Conservation (phyloP, 2,888 invertebrate genomes). For the Mimachlamys varia region DNA sequence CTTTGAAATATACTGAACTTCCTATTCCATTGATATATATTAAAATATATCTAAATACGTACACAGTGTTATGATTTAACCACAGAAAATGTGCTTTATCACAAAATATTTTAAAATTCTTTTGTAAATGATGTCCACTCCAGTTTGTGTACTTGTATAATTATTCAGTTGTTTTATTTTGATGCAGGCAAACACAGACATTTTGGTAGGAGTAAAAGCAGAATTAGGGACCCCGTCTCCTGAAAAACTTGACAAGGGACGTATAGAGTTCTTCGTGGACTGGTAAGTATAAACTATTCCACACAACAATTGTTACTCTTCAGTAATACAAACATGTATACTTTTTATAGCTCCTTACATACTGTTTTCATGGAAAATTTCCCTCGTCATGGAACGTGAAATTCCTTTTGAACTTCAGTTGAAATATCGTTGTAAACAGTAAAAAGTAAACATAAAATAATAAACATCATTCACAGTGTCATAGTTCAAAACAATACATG, state of each 20-base stretch:
- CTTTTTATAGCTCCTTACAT: too few species aligned
- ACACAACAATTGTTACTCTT: not conserved
- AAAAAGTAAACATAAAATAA: too few species aligned
- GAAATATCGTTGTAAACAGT: too few species aligned
- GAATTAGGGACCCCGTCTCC: slow-evolving; percentile 88
- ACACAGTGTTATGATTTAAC: not conserved
- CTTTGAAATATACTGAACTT: too few species aligned
- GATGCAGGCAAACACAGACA: slow-evolving; percentile 91
- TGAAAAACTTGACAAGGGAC: slow-evolving; percentile 90
- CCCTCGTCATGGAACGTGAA: too few species aligned
- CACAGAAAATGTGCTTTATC: too few species aligned
- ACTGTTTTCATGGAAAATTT: too few species aligned
- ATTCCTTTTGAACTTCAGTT: too few species aligned
- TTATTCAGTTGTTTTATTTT: not conserved
- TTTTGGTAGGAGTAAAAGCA: slow-evolving; percentile 91
- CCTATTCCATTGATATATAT: too few species aligned
- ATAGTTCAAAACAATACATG: too few species aligned
- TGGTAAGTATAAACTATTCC: slow-evolving; percentile 88
- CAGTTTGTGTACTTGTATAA: not conserved
- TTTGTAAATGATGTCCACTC: not conserved
- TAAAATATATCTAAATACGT: too few species aligned
- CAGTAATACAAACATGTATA: not conserved
- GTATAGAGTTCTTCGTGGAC: slow-evolving; percentile 97
- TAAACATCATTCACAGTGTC: too few species aligned
- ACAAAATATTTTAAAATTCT: not conserved